Base-by-base conservation (phyloP, 1,140 invertebrate species). In the Epicauta chinensis region DNA sequence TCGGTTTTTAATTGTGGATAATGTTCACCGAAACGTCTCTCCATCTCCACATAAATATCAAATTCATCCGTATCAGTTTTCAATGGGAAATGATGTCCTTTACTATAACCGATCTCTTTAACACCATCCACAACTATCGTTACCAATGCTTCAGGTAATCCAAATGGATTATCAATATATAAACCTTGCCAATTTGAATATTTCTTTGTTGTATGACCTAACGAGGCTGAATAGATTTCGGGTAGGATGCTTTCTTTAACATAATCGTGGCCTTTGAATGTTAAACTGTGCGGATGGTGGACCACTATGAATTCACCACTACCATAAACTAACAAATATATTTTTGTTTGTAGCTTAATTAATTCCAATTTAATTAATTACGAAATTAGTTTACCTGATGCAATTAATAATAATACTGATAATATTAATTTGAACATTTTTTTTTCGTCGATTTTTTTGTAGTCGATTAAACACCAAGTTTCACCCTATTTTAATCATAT, bases 81-180 rank as follows among this genome's bases (percentile, higher is more conserved):
- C 39, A 86, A 60, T 11, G 81, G 77, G 60, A 71, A 86, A 40
- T 68, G 71, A 62, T 78, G 77, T 2, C 76, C 75, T 49, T 77
- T 77, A 16, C 69, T 69, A 35, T 67, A 61, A 47, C 68, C 75
- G 31, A 81, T 72, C 43, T 73, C 73, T 29, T 77, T 63, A 14
- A 87, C 71, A 49, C 87, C 87, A 70, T 87, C 82, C 34, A 92
- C 75, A 31, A 80, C 80, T 29, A 92, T 73, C 29, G 80, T 78
- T 16, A 91, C 83, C 39, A 87, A 77, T 30, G 84, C 86, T 71
- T 89, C 83, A 16, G 89, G 85, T 49, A 85, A 75, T 53, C 81
- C 76, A 58, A 93, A 91, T 6, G 88, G 83, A 73, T 88, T 78
- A 2, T 71, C 75, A 37, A 90, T 77, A 17, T 71, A 75, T 44